Conservation (phyloP, 2,797 vertebrate genomes). For the Halcyon leucocephala region DNA sequence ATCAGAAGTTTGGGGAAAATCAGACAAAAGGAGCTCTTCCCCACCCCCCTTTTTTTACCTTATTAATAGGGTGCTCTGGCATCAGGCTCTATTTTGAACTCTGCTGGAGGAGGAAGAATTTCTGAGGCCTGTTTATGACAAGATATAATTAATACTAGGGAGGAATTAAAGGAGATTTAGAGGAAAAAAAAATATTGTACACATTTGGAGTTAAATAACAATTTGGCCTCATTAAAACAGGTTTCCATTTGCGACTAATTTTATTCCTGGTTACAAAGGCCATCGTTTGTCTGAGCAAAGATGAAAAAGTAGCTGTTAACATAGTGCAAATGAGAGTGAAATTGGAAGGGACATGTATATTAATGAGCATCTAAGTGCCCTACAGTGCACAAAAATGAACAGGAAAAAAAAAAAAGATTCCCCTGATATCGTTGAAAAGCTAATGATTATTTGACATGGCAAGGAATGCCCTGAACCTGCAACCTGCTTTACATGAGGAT, state of each 20-base stretch:
- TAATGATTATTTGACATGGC: slow-evolving; percentile 41
- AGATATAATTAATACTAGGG: slow-evolving; percentile 49
- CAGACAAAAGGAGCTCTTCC: neutral
- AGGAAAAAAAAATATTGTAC: slow-evolving; percentile 25
- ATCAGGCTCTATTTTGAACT: slow-evolving; percentile 53
- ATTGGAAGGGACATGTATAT: slow-evolving; percentile 51
- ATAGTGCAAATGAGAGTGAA: slow-evolving; percentile 62
- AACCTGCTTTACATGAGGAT: neutral
- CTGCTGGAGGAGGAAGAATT: neutral
- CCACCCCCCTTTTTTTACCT: neutral
- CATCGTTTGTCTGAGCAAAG: slow-evolving; percentile 66
- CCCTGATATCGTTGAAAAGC: slow-evolving; percentile 11
- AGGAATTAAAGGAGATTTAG: slow-evolving; percentile 63
- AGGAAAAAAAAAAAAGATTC: neutral
- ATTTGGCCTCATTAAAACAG: slow-evolving; percentile 75
- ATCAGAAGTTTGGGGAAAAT: slow-evolving; percentile 37
- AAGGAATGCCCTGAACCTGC: neutral
- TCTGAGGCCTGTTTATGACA: slow-evolving; percentile 42
- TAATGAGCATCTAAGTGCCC: slow-evolving; percentile 57
- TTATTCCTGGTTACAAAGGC: slow-evolving; percentile 63
- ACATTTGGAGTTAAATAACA: slow-evolving; percentile 70
- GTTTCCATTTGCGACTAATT: slow-evolving; percentile 66
- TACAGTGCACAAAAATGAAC: neutral
- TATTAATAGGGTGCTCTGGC: slow-evolving; percentile 23
- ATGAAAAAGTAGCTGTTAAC: slow-evolving; percentile 70